Conservation (phyloP, 2,888 invertebrate genomes). For the Hemaris fuciformis region DNA sequence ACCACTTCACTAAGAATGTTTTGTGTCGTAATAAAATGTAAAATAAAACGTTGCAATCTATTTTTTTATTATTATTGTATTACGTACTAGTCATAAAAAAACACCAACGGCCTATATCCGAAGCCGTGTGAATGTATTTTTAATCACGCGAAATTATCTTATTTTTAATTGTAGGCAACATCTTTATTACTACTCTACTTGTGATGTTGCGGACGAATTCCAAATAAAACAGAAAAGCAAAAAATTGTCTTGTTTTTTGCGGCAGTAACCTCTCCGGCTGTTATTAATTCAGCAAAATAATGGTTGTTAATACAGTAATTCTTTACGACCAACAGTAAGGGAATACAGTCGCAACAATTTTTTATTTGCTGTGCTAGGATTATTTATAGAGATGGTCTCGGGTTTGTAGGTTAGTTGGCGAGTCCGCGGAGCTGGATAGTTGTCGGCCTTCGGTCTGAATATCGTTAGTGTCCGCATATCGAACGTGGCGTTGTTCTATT, state of each 20-base stretch:
- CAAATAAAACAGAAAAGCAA: conserved; percentile 1
- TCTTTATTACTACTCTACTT: not conserved
- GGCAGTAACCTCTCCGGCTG: not conserved
- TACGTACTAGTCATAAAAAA: not conserved
- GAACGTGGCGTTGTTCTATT: conserved; percentile 1
- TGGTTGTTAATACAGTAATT: not conserved
- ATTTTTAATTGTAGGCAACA: not conserved
- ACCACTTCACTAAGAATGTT: not conserved
- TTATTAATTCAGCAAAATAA: not conserved
- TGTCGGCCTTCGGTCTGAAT: conserved; percentile 9
- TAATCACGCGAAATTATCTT: not conserved
- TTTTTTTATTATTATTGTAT: not conserved
- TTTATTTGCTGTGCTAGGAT: not conserved
- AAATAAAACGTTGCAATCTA: not conserved
- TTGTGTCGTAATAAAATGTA: not conserved
- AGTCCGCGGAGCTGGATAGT: conserved; percentile 6
- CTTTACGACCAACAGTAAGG: not conserved
- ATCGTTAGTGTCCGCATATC: conserved; percentile 10
- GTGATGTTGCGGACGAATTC: not conserved
- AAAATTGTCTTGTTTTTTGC: not conserved
- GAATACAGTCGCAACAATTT: not conserved
- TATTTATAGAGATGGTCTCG: conserved; percentile 3
- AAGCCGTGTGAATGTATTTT: not conserved
- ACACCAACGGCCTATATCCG: not conserved
- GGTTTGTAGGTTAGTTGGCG: conserved; percentile 10